Base-by-base conservation (phyloP, 64 coral and sea anemone genomes). In the Pocillopora damicornis region DNA sequence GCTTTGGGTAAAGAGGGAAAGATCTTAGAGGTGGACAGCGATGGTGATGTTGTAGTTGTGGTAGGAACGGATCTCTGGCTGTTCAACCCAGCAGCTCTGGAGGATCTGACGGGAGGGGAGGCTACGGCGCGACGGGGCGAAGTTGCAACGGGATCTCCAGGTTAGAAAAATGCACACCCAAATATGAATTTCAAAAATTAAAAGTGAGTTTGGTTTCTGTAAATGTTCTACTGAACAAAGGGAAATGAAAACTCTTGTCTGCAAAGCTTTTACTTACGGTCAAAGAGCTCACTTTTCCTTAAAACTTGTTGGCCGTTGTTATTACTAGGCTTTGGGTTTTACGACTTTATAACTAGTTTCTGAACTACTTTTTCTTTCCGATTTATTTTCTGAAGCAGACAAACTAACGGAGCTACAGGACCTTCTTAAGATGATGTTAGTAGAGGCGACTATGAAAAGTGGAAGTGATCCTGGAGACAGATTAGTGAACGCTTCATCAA, bases 31-130 rank as follows among this genome's bases (percentile, higher is more conserved):
- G 93, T 91, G 71, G 93, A 89, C 75, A 38, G 35, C 34, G 86
- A 91, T 74, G 94, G 94, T 13, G 94, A 95, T 51, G 90, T 60
- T 16, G 87, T 95, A 7, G 94, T 95, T 10, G 34, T 84, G 59
- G 80, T 95, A 17, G 90, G 67, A 1, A 51, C 60, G 0, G 61
- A 73, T 34, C 26, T 91, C 17, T 95, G 94, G 94, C 9, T 95
- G 10, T 92, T 95, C 25, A 95, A 92, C 75, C 77, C 94, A 17
- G 78, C 68, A 5, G 94, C 90, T 9, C 37, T 95, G 1, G 37
- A 89, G 5, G 66, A 92, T 72, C 63, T 89, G 60, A 89, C 94
- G 75, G 75, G 83, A 56, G 58, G 90, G 73, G 75, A 91, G 80
- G 75, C 22, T 20, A 61, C 86, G 37, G 18, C 74, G 34, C 8